A percentile compares a stretch with the other conserved stretches of the same genome.
These are phyloP conservation scores for Kobus ellipsiprymnus DNA, from an alignment of 2,113 vertebrate species.

Conservation along the genomic window DNA sequence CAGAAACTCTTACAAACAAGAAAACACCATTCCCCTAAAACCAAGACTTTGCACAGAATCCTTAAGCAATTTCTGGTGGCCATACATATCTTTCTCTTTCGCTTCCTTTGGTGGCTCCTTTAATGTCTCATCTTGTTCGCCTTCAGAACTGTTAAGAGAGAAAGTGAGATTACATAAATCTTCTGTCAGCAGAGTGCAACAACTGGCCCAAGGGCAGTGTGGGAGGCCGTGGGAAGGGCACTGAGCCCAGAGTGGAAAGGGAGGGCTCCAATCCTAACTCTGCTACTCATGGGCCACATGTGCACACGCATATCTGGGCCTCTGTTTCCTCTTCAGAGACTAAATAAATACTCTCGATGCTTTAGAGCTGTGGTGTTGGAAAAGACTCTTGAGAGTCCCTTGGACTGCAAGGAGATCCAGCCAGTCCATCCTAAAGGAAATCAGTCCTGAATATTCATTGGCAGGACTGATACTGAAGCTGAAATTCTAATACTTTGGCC, in stretches of 20 bases:
- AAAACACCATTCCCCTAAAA: slow-evolving; percentile 32
- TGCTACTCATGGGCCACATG: not conserved
- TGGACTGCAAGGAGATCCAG: not conserved
- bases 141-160: slow-evolving; percentile 58
- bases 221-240: not conserved
- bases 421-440: not conserved
- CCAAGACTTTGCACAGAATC: slow-evolving; percentile 24
- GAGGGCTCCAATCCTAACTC: not conserved
- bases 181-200: not conserved
- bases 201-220: not conserved
- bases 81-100: slow-evolving; percentile 75
- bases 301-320: not conserved
- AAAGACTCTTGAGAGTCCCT: not conserved
- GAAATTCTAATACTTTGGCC: not conserved
- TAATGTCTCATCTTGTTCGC: not conserved
- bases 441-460: not conserved
- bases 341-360: not conserved
- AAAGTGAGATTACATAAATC: not conserved
- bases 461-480: not conserved
- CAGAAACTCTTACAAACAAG: slow-evolving; percentile 24
- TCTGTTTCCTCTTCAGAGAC: not conserved
- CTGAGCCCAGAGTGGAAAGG: not conserved
- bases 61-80: not conserved
- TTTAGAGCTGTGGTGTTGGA: not conserved
- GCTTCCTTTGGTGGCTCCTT: slow-evolving; percentile 58